These are phyloP conservation scores for Drosophila yakuba DNA, from an alignment of 1,140 invertebrate genomes.

Conservation along the genomic window DNA sequence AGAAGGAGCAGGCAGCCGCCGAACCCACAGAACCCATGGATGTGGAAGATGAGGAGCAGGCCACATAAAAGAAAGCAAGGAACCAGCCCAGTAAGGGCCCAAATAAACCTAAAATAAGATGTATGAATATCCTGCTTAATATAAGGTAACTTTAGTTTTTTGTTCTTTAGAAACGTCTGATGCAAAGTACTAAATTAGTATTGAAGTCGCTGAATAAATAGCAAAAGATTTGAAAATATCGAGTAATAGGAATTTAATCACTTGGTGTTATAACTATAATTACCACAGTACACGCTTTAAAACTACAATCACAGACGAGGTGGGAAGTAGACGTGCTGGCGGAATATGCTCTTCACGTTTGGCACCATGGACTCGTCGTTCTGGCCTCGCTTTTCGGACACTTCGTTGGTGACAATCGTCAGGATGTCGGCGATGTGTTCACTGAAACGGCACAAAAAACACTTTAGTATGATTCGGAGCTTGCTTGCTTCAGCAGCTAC, in stretches of 20 bases:
- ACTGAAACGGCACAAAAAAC: constrained; percentile 12
- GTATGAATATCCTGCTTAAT: neutral
- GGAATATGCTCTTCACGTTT: constrained; percentile 25
- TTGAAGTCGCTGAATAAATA: constrained; percentile 10
- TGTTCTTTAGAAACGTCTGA: constrained; percentile 3
- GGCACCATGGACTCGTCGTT: constrained; percentile 68
- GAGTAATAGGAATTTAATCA: too few relatives aligned
- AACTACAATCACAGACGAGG: constrained; percentile 64
- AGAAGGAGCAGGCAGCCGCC: neutral
- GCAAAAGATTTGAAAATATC: too few relatives aligned
- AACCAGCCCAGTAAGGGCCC: neutral
- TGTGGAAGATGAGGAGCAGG: neutral
- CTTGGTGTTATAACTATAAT: too few relatives aligned
- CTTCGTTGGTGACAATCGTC: constrained; percentile 50
- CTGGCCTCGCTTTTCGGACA: constrained; percentile 58
- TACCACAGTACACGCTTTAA: too few relatives aligned
- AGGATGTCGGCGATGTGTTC: constrained; percentile 73
- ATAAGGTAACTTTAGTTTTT: constrained; percentile 6
- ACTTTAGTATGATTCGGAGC: neutral
- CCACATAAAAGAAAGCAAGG: neutral
- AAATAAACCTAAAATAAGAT: neutral
- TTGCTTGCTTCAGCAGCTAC: neutral
- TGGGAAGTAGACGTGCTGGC: constrained; percentile 58
- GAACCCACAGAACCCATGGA: neutral
- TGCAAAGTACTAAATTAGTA: constrained; percentile 22